phyloP scores from a whole-genome alignment of 1,140 invertebrate genomes.

The Ruditapes philippinarum region DNA sequence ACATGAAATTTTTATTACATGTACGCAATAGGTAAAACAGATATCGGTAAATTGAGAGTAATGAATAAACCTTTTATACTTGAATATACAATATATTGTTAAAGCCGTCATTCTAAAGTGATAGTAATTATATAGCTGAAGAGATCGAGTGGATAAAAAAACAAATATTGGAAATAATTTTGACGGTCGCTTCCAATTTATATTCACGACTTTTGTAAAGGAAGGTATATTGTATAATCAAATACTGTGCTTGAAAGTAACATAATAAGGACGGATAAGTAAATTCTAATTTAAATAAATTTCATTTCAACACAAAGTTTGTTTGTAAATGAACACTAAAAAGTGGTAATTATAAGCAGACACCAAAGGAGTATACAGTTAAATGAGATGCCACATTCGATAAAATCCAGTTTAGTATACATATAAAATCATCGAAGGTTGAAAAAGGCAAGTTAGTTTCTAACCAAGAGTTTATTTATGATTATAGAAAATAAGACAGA shows the following conservation, averaged over 20 bases:
- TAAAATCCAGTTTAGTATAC: neutral
- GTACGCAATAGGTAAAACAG: neutral
- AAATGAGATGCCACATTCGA: too few species aligned
- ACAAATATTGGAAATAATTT: constrained; percentile 13
- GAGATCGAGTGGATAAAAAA: neutral
- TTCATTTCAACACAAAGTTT: neutral
- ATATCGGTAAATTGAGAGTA: neutral
- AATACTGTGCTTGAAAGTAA: constrained; percentile 26
- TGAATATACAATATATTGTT: neutral
- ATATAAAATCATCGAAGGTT: too few species aligned
- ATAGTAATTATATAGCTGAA: constrained; percentile 9
- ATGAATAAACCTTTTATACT: neutral
- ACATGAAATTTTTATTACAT: constrained; percentile 1
- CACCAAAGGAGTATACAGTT: too few species aligned
- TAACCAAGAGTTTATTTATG: too few species aligned
- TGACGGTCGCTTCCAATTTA: neutral
- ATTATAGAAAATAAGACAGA: neutral
- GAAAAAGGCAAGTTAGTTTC: neutral
- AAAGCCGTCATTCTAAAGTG: neutral
- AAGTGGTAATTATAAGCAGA: too few species aligned
- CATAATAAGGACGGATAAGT: too few species aligned
- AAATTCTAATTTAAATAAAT: neutral
- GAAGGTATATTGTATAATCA: neutral
- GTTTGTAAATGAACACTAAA: neutral
- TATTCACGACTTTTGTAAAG: constrained; percentile 15